These are phyloP conservation scores for Cryptocephalus primarius DNA, from an alignment of 2,888 invertebrate genomes.

Conservation along the genomic window DNA sequence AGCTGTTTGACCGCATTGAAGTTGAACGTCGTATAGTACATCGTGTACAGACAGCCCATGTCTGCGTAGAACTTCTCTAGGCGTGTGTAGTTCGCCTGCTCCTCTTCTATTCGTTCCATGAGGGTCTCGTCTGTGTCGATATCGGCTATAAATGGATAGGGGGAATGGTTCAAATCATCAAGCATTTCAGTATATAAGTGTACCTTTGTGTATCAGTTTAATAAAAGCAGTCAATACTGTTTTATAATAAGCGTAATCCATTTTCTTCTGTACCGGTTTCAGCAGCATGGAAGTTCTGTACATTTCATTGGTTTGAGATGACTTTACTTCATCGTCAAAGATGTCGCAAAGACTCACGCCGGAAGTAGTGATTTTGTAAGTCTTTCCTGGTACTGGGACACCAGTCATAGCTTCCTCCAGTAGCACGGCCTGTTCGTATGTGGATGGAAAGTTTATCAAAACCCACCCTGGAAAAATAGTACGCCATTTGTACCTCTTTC, in stretches of 20 bases:
- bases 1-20: slow-evolving; percentile 41
- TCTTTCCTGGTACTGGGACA: slow-evolving; percentile 33
- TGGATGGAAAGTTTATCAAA: slow-evolving; percentile 52
- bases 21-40: slow-evolving; percentile 46
- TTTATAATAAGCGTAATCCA: slow-evolving; percentile 33
- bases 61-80: slow-evolving; percentile 49
- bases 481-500: too few relatives aligned
- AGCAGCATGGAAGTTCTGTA: slow-evolving; percentile 43
- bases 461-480: slow-evolving; percentile 37
- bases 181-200: too few relatives aligned
- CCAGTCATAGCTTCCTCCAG: slow-evolving; percentile 51
- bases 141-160: too few relatives aligned
- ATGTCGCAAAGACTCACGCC: slow-evolving; percentile 19
- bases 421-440: slow-evolving; percentile 45
- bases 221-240: slow-evolving; percentile 50
- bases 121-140: too few relatives aligned
- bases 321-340: slow-evolving; percentile 15
- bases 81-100: slow-evolving; percentile 36
- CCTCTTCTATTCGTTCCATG: slow-evolving; percentile 1
- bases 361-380: background rate
- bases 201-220: background rate
- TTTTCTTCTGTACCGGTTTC: slow-evolving; percentile 36
- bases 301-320: slow-evolving; percentile 35
- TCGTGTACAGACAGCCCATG: slow-evolving; percentile 46
- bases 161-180: too few relatives aligned